Conservation (phyloP, 2,888 invertebrate genomes). For the Heliconius charithonia region DNA sequence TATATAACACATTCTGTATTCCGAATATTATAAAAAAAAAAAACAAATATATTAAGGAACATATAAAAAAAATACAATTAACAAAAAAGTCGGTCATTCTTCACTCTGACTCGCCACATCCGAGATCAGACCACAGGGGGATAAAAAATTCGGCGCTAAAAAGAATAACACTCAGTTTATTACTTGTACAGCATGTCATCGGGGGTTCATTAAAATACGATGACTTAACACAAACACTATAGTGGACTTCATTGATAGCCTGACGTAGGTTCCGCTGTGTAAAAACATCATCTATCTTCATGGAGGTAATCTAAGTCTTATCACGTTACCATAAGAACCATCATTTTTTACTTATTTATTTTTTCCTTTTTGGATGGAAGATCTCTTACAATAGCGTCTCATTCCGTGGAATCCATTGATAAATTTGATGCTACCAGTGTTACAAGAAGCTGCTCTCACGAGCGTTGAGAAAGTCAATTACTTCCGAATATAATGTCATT, state of each 20-base stretch:
- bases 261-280: constrained; percentile 73
- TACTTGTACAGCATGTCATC: constrained; percentile 83
- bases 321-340: constrained; percentile 54
- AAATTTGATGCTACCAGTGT: constrained; percentile 82
- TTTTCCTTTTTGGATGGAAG: constrained; percentile 72
- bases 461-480: constrained; percentile 67
- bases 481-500: constrained; percentile 54
- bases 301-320: constrained; percentile 59
- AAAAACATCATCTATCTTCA: constrained; percentile 63
- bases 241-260: constrained; percentile 84
- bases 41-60: constrained; percentile 13
- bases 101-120: constrained; percentile 64
- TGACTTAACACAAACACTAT: constrained; percentile 82
- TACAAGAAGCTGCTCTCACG: constrained; percentile 77
- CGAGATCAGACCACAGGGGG: constrained; percentile 60
- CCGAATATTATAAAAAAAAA: constrained; percentile 1
- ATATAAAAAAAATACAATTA: constrained; percentile 53
- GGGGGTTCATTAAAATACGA: constrained; percentile 83
- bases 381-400: constrained; percentile 79
- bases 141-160: constrained; percentile 80
- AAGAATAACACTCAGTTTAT: constrained; percentile 82
- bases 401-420: constrained; percentile 83
- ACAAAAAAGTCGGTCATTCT: constrained; percentile 58
- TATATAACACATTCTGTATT: neutral
- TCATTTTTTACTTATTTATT: constrained; percentile 53